Conservation (phyloP, 2,797 vertebrate genomes). For the Rhincodon typus region DNA sequence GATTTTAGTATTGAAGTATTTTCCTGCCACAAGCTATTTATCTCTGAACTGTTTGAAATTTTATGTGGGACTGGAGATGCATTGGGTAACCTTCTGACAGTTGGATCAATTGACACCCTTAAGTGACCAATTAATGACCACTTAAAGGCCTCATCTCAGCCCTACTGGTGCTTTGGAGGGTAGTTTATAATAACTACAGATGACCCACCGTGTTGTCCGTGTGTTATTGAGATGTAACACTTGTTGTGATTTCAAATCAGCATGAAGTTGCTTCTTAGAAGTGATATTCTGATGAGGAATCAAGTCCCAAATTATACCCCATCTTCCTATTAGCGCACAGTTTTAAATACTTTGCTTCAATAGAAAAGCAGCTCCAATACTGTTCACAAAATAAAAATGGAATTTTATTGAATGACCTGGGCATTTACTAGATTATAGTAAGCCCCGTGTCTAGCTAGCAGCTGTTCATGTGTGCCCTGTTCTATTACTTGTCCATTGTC, state of each 20-base stretch:
- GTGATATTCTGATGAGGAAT: neutral
- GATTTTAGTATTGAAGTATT: neutral
- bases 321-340: neutral
- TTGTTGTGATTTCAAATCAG: neutral
- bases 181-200: neutral
- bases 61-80: neutral
- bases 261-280: neutral
- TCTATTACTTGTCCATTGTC: conserved; percentile 47
- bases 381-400: neutral
- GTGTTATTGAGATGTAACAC: neutral
- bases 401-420: conserved; percentile 47
- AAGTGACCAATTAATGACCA: neutral
- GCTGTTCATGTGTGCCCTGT: conserved; percentile 50
- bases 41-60: neutral
- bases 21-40: neutral
- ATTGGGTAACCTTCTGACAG: neutral
- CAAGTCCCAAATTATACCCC: neutral
- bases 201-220: neutral
- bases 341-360: neutral
- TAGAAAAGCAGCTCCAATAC: neutral
- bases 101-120: neutral
- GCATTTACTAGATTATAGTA: conserved; percentile 60
- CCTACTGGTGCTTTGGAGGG: neutral
- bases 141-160: neutral
- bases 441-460: conserved; percentile 48